A percentile compares a stretch with the other conserved stretches of the same genome.
These are phyloP conservation scores for Aeoliscus strigatus DNA, from an alignment of 2,797 vertebrate species.

Conservation along the genomic window DNA sequence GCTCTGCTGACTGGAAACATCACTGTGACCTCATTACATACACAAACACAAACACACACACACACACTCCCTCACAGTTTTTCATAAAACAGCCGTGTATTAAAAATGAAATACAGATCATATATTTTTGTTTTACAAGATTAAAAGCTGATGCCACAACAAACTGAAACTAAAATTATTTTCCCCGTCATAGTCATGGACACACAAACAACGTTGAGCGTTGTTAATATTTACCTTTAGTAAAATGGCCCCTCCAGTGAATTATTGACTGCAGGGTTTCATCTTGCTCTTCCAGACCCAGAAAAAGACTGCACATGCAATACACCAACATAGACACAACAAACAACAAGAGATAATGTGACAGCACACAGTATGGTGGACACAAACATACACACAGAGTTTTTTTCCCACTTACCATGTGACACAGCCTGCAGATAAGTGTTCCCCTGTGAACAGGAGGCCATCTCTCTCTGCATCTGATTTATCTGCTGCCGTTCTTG, in stretches of 20 bases:
- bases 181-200: too few relatives aligned
- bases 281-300: slow-evolving; percentile 1
- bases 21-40: slow-evolving; percentile 62
- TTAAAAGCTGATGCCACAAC: too few relatives aligned
- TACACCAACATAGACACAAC: slow-evolving; percentile 10
- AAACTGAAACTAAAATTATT: too few relatives aligned
- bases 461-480: slow-evolving; percentile 47
- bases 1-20: slow-evolving; percentile 49
- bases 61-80: neutral
- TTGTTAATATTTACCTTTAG: too few relatives aligned
- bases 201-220: too few relatives aligned
- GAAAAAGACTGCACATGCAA: slow-evolving; percentile 7
- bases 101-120: too few relatives aligned
- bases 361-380: too few relatives aligned
- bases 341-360: too few relatives aligned
- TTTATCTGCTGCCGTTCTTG: slow-evolving; percentile 57
- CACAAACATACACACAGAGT: neutral
- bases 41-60: neutral
- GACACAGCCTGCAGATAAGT: slow-evolving; percentile 60
- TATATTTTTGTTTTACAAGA: too few relatives aligned
- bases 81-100: too few relatives aligned
- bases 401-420: slow-evolving; percentile 44
- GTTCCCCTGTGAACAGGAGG: slow-evolving; percentile 29
- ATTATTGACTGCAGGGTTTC: neutral
- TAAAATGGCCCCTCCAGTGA: neutral